Evolutionary conservation across 2,113 vertebrate genomes (phyloP).

Genomic region (Chlorodrepanis virens): DNA sequence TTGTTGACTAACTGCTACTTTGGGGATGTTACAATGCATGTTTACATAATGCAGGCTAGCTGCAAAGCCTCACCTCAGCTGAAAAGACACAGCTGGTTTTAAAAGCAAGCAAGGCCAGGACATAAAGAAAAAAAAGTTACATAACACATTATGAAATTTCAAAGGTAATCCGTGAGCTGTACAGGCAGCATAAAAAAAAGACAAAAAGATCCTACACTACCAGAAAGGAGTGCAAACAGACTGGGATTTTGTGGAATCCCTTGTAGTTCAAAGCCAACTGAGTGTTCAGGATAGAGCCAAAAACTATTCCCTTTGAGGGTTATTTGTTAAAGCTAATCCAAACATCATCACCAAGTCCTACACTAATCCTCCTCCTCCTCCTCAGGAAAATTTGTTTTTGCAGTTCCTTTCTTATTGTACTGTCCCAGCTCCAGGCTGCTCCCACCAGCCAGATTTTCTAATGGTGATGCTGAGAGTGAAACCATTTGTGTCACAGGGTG

Average conservation of each 20-base stretch:
- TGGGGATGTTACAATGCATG: constrained; percentile 10
- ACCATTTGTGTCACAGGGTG: neutral
- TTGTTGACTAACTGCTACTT: constrained; percentile 44
- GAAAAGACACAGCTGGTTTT: constrained; percentile 49
- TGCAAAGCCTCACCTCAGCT: neutral
- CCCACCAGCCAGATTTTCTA: neutral
- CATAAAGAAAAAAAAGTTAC: neutral
- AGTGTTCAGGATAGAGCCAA: neutral
- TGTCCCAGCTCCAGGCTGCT: neutral
- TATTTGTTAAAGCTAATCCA: neutral
- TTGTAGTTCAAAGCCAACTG: neutral
- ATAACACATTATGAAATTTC: neutral
- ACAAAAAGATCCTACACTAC: neutral
- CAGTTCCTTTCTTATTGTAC: neutral
- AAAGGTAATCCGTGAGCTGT: neutral
- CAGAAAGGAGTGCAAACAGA: neutral
- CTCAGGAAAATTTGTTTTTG: neutral
- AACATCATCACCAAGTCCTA: neutral
- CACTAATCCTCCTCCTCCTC: neutral
- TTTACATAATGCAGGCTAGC: constrained; percentile 22
- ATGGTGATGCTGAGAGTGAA: neutral
- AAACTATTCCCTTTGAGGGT: neutral
- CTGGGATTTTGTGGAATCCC: neutral
- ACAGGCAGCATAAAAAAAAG: neutral
- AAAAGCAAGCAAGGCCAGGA: neutral